These are phyloP conservation scores for Apostichopus leukothele DNA, from an alignment of 53 echinoderm and acorn worm genomes.

Conservation along the genomic window DNA sequence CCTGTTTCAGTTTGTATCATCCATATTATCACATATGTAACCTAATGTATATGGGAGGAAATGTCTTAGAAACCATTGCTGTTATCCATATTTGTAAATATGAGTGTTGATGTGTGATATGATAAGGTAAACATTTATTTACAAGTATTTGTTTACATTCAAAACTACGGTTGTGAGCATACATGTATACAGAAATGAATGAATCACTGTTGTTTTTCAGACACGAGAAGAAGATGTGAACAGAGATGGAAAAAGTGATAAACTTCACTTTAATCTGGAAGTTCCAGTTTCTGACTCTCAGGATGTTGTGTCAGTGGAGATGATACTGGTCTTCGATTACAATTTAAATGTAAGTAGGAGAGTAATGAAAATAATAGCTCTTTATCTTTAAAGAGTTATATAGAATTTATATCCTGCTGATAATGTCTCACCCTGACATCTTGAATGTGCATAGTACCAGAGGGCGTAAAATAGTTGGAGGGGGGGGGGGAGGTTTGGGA, in stretches of 20 bases:
- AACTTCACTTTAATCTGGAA: slow-evolving; percentile 73
- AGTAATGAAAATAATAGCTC: neutral
- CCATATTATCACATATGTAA: too few relatives aligned
- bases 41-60: too few relatives aligned
- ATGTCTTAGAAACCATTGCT: too few relatives aligned
- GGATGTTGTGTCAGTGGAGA: slow-evolving; percentile 66
- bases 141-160: too few relatives aligned
- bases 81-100: neutral
- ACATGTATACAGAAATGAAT: neutral
- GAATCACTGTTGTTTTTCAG: slow-evolving; percentile 6
- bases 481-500: too few relatives aligned
- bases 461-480: too few relatives aligned
- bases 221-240: slow-evolving; percentile 86
- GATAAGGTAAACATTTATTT: too few relatives aligned
- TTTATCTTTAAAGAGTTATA: neutral
- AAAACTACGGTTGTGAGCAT: too few relatives aligned
- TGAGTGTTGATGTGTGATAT: neutral
- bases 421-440: slow-evolving; percentile 4
- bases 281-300: slow-evolving; percentile 75
- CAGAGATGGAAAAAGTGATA: slow-evolving; percentile 87
- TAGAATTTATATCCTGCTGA: neutral
- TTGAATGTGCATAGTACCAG: neutral
- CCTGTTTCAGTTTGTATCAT: too few relatives aligned
- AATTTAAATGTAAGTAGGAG: slow-evolving; percentile 79
- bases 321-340: slow-evolving; percentile 88